These are phyloP conservation scores for Dipodomys merriami DNA, from an alignment of 2,113 vertebrate species.

Conservation along the genomic window DNA sequence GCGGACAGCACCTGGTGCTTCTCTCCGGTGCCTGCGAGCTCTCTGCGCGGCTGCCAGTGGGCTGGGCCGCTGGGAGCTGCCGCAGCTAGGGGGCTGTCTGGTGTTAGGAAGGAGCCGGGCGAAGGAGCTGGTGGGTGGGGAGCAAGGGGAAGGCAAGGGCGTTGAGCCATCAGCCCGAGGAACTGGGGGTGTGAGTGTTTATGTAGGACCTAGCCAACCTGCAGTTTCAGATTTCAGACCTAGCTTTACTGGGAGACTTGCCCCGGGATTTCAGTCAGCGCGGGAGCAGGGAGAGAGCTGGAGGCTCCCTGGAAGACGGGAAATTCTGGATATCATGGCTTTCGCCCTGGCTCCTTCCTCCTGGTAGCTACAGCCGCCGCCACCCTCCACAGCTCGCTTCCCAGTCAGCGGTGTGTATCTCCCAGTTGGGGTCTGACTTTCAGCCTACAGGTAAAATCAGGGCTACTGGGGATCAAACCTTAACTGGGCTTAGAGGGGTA, in stretches of 20 bases:
- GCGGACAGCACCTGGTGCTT: neutral
- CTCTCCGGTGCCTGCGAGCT: neutral
- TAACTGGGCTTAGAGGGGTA: neutral
- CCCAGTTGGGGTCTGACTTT: neutral
- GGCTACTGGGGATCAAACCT: neutral
- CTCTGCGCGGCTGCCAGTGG: neutral
- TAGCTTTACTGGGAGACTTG: constrained; percentile 64
- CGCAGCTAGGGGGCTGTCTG: constrained; percentile 75
- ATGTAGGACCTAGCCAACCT: constrained; percentile 81
- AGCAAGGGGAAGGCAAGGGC: constrained; percentile 49
- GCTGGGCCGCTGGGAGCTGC: neutral
- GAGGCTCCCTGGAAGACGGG: constrained; percentile 42
- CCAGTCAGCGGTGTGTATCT: neutral
- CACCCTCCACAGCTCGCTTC: constrained; percentile 7
- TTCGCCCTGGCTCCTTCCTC: neutral
- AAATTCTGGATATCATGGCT: neutral
- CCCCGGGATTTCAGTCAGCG: constrained; percentile 56
- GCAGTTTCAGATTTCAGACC: constrained; percentile 84
- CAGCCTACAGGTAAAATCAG: constrained; percentile 78
- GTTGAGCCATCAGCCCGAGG: constrained; percentile 54
- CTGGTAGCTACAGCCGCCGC: neutral
- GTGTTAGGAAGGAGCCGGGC: constrained; percentile 59
- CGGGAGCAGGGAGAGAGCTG: constrained; percentile 39
- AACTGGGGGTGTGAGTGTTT: constrained; percentile 76
- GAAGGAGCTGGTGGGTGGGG: constrained; percentile 53